phyloP scores from a whole-genome alignment of 92 coral and sea anemone species.

The Paramuricea clavata region DNA sequence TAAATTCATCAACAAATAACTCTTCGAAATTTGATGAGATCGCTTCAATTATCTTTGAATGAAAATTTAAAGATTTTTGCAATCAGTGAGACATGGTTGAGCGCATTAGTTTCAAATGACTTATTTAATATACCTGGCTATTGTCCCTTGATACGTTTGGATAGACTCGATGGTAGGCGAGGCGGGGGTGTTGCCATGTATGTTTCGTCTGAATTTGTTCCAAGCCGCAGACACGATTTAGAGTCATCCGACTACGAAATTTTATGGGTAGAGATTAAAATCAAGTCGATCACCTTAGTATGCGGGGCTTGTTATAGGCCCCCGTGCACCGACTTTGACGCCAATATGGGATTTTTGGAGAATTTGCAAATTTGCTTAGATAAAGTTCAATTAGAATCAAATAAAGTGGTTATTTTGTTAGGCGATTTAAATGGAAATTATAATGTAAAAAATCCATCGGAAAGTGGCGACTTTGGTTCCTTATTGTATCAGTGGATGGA shows the following conservation, averaged over 20 bases:
- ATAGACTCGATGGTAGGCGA: constrained; percentile 55
- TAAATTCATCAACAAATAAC: no score
- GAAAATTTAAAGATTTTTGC: constrained; percentile 61
- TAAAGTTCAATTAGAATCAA: background rate
- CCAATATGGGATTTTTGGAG: constrained; percentile 36
- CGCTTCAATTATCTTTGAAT: no score
- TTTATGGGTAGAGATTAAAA: constrained; percentile 55
- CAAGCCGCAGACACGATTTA: constrained; percentile 55
- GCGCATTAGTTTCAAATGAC: constrained; percentile 43
- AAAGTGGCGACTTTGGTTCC: constrained; percentile 1
- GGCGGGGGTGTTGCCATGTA: constrained; percentile 59
- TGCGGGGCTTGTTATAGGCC: constrained; percentile 64
- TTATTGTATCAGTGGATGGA: background rate
- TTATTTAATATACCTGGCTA: constrained; percentile 52
- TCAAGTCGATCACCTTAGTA: constrained; percentile 37
- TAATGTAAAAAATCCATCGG: background rate
- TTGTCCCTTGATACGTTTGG: constrained; percentile 57
- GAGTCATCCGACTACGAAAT: constrained; percentile 50
- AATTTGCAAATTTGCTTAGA: constrained; percentile 26
- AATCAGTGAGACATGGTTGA: constrained; percentile 62
- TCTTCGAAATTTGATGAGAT: no score
- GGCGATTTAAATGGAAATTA: constrained; percentile 25
- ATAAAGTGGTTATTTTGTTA: constrained; percentile 3
- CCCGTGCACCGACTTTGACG: constrained; percentile 40
- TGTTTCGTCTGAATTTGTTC: constrained; percentile 38